Evolutionary conservation across 2,113 vertebrate species (phyloP), one percentile per base, ranked within the genome.

Genomic region (Myotis davidii): DNA sequence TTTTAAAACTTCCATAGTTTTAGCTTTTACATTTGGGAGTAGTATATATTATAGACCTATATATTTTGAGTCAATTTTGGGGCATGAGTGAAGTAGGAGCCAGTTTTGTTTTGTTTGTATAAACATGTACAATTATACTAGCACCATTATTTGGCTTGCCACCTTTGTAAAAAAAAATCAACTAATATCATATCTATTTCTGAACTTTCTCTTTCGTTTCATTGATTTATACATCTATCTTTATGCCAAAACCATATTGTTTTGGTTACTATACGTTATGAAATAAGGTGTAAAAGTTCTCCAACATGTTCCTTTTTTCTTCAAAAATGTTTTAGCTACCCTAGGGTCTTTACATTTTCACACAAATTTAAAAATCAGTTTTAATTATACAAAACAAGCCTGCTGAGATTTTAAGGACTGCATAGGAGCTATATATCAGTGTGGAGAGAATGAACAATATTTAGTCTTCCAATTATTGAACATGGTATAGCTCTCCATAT

Each of bases 401-500:
- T 52, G 8, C 39, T 86, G 27, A 56, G 17, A 78, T 94, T 92
- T 78, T 92, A 94, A 23, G 2, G 17, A 67, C 37, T 82, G 2
- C 13, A 37, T 18, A n/a, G 37, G 87, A 21, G 42, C 42, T 96
- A 27, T 34, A 85, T 50, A n/a, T 59, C 64, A 79, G 23, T 77
- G 42, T 37, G n/a, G 20, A 42, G 23, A 90, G 61, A 83, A 90
- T 2, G 69, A 92, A 76, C 18, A 48, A 65, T 86, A 69, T 70
- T 91, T 74, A 85, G 20, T 83, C 48, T 89, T 74, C 34, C 37
- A 92, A 29, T 82, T 89, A 5, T 76, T 96, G 39, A 92, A 76
- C 6, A 67, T 77, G 32, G 14, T 54, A 9, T 67, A 65, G 13
- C 13, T 88, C 29, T 82, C 9, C 17, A 45, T 52, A 48, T 56